Conservation (phyloP, 2,888 invertebrate genomes). For the Arrhopalites spinosus region DNA sequence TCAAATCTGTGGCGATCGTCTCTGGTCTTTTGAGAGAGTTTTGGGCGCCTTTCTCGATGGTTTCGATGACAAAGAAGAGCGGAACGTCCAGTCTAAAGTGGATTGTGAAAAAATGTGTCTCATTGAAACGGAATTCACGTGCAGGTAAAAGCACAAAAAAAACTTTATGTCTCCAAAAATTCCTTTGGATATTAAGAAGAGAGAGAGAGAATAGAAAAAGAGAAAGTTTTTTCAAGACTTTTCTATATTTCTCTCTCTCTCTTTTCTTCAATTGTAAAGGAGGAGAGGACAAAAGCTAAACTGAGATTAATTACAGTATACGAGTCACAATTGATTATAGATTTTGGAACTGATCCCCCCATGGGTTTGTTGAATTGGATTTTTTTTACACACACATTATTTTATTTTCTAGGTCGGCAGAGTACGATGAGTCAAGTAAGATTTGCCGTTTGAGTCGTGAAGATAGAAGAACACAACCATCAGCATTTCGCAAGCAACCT, state of each 20-base stretch:
- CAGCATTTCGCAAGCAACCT: constrained; percentile 60
- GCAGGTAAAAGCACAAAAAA: constrained; percentile 57
- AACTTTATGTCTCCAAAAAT: neutral
- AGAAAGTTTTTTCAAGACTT: too few species aligned
- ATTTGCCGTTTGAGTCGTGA: constrained; percentile 63
- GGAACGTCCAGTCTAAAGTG: constrained; percentile 59
- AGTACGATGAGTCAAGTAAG: constrained; percentile 62
- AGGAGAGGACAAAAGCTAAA: too few species aligned
- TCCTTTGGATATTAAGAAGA: too few species aligned
- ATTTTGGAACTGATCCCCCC: neutral
- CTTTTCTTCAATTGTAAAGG: too few species aligned
- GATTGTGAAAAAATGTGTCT: constrained; percentile 63
- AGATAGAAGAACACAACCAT: constrained; percentile 63
- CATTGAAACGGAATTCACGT: constrained; percentile 62
- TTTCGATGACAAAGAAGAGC: constrained; percentile 60
- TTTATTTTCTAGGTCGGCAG: constrained; percentile 60
- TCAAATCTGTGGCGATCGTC: constrained; percentile 60
- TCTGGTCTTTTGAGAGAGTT: constrained; percentile 64
- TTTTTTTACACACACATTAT: neutral
- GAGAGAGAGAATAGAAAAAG: too few species aligned
- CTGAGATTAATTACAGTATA: constrained; percentile 9
- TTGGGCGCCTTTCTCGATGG: constrained; percentile 61
- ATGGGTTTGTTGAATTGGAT: neutral
- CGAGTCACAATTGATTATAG: neutral
- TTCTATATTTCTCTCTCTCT: too few species aligned